phyloP scores from a whole-genome alignment of 2,888 invertebrate genomes.

The Pecten maximus region DNA sequence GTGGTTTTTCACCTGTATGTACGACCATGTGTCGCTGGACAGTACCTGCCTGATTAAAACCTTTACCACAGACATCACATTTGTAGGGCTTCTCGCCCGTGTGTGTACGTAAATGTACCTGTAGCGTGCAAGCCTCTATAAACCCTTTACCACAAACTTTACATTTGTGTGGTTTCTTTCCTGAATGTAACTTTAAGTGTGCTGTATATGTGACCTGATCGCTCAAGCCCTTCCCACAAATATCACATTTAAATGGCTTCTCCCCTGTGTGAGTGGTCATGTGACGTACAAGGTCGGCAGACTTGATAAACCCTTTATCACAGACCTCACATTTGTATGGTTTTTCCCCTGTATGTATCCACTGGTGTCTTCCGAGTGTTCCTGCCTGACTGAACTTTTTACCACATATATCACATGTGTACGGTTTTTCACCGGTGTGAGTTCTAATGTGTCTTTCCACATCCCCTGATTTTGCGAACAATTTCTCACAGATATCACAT shows the following conservation, averaged over 20 bases:
- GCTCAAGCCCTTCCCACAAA: not conserved
- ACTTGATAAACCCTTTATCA: not conserved
- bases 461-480: not conserved
- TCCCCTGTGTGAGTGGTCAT: not conserved
- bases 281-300: not conserved
- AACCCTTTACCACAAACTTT: not conserved
- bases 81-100: conserved; percentile 47
- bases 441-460: not conserved
- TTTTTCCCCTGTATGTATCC: not conserved
- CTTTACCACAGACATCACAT: conserved; percentile 45
- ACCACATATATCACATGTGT: not conserved
- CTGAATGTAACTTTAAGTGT: not conserved
- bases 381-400: not conserved
- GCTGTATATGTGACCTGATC: not conserved
- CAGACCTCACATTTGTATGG: not conserved
- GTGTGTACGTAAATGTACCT: conserved; percentile 43
- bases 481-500: not conserved
- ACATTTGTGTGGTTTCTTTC: not conserved
- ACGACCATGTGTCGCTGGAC: not conserved
- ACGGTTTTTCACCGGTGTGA: not conserved
- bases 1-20: not conserved
- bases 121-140: not conserved
- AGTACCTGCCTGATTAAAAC: not conserved
- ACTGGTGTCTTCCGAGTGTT: not conserved
- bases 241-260: not conserved